Evolutionary conservation across 2,797 vertebrate genomes (phyloP).

Genomic region (Calcarius lapponicus): DNA sequence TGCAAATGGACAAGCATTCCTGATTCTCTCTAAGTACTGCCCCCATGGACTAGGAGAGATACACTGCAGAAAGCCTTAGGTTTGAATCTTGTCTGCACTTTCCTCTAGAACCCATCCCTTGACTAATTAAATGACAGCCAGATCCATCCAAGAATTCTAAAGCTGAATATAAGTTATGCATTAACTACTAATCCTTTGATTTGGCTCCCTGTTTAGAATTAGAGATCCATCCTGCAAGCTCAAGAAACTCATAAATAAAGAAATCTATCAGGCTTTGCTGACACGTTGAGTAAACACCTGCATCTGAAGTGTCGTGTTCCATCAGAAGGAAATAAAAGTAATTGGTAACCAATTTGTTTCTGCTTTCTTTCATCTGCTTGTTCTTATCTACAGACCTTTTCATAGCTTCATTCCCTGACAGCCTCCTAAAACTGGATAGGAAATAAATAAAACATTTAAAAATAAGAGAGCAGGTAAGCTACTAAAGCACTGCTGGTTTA

Average conservation of each 20-base stretch:
- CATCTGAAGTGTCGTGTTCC: conserved; percentile 49
- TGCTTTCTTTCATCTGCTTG: conserved; percentile 51
- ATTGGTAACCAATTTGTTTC: conserved; percentile 48
- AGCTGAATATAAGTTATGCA: conserved; percentile 39
- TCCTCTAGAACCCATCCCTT: background rate
- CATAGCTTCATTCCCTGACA: conserved; percentile 42
- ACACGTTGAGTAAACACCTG: conserved; percentile 44
- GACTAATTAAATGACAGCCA: conserved; percentile 39
- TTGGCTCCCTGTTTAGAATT: conserved; percentile 30
- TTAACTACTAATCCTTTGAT: conserved; percentile 55
- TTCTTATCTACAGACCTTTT: conserved; percentile 1
- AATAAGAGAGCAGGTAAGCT: conserved; percentile 41
- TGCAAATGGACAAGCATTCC: conserved; percentile 14
- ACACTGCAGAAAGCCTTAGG: background rate
- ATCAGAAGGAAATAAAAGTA: conserved; percentile 52
- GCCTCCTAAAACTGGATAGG: background rate
- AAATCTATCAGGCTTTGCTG: conserved; percentile 4
- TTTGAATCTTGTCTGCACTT: conserved; percentile 2
- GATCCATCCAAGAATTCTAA: conserved; percentile 31
- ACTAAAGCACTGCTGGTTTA: background rate
- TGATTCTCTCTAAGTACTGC: conserved; percentile 12
- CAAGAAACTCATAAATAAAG: conserved; percentile 50
- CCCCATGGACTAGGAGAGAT: background rate
- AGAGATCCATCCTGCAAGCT: conserved; percentile 18
- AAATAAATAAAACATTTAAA: conserved; percentile 63